A percentile compares a stretch with the other conserved stretches of the same genome.
phyloP scores from a whole-genome alignment of 2,113 vertebrate genomes.

The Athene cunicularia region DNA sequence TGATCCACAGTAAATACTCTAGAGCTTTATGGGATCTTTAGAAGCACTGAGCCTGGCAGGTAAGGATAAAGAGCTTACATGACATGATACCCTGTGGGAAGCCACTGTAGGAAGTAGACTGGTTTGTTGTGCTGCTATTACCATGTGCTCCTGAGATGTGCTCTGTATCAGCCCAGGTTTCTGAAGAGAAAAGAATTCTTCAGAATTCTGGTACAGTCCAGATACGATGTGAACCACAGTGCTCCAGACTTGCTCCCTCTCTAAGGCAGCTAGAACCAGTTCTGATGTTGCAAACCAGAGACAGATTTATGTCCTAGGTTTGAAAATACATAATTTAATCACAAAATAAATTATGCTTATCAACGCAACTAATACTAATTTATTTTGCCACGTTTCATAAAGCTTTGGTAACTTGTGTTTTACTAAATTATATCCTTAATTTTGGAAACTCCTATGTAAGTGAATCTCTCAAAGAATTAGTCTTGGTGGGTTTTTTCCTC shows the following conservation, averaged over 20 bases:
- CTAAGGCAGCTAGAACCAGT: not conserved
- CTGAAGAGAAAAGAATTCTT: not conserved
- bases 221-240: not conserved
- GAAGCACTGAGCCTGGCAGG: not conserved
- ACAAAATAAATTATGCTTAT: not conserved
- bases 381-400: not conserved
- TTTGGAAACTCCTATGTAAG: not conserved
- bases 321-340: not conserved
- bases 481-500: not conserved
- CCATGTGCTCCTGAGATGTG: accelerated
- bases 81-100: not conserved
- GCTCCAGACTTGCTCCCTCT: not conserved
- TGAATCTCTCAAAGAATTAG: not conserved
- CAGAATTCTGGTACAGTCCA: not conserved
- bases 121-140: not conserved
- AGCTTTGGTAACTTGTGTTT: not conserved
- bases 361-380: not conserved
- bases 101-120: not conserved
- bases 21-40: not conserved
- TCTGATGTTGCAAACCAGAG: not conserved
- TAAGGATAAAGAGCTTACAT: not conserved
- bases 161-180: not conserved
- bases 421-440: not conserved
- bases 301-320: not conserved
- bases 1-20: not conserved